These are phyloP conservation scores for Prunella strophiata DNA, from an alignment of 2,797 vertebrate genomes.

Conservation along the genomic window DNA sequence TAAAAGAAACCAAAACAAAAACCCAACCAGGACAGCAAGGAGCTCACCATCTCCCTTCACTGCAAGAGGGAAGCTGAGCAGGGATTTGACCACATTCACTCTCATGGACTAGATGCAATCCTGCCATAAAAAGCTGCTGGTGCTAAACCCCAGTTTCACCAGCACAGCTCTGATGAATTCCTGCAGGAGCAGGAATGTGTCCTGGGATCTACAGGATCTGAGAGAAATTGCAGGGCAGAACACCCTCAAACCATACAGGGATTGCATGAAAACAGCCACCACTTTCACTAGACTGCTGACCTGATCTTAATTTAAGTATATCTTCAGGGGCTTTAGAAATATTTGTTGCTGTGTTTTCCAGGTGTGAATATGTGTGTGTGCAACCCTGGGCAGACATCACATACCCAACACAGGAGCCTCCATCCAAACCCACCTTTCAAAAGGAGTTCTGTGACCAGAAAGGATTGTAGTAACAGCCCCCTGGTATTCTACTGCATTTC, in stretches of 20 bases:
- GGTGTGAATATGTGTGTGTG: neutral
- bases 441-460: neutral
- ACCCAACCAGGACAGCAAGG: accelerated
- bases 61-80: neutral
- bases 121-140: neutral
- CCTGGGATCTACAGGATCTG: neutral
- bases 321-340: neutral
- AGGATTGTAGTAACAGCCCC: neutral
- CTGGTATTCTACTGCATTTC: neutral
- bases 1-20: conserved; percentile 33
- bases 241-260: neutral
- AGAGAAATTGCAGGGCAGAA: neutral
- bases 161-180: neutral
- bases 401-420: neutral
- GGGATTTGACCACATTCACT: neutral
- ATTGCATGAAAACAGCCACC: neutral
- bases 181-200: neutral
- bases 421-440: neutral
- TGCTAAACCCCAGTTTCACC: neutral
- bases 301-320: neutral
- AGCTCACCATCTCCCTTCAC: neutral
- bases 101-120: neutral
- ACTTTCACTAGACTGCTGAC: neutral
- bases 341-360: neutral
- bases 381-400: neutral